phyloP scores from a whole-genome alignment of 2,797 vertebrate genomes.

The Myripristis murdjan region DNA sequence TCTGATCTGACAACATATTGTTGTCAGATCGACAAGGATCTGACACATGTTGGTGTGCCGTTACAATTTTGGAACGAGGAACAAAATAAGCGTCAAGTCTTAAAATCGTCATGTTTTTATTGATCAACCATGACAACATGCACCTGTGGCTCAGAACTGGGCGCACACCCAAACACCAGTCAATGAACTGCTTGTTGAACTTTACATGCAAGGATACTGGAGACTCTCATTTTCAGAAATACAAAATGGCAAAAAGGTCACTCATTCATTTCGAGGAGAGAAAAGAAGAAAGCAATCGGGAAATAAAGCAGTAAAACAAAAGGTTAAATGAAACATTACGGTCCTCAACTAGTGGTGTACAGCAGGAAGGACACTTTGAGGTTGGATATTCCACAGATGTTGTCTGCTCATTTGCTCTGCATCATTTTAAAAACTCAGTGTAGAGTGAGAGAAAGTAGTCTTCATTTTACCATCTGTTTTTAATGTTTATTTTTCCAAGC shows the following conservation, averaged over 20 bases:
- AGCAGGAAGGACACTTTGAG: no score
- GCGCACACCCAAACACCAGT: slow-evolving; percentile 1
- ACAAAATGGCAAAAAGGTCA: slow-evolving; percentile 54
- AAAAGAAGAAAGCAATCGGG: neutral
- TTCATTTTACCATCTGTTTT: neutral
- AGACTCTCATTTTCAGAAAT: slow-evolving; percentile 38
- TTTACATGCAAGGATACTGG: slow-evolving; percentile 14
- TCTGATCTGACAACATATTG: slow-evolving; percentile 8
- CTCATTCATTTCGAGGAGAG: slow-evolving; percentile 39
- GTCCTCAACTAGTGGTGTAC: no score
- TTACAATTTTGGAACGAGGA: slow-evolving; percentile 27
- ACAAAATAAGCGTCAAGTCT: slow-evolving; percentile 16
- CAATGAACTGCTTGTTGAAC: neutral
- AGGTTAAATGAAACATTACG: no score
- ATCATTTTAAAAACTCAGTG: neutral
- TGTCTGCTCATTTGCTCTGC: neutral
- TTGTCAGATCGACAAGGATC: slow-evolving; percentile 13
- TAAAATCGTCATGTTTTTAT: slow-evolving; percentile 38
- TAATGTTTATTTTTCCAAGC: neutral
- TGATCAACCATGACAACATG: slow-evolving; percentile 44
- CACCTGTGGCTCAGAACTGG: slow-evolving; percentile 57
- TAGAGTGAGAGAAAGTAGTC: no score
- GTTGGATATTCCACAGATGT: no score
- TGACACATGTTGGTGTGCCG: slow-evolving; percentile 33
- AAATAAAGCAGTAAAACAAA: neutral